phyloP scores from a whole-genome alignment of 2,797 vertebrate species.

The Brachyrhaphis roseni region DNA sequence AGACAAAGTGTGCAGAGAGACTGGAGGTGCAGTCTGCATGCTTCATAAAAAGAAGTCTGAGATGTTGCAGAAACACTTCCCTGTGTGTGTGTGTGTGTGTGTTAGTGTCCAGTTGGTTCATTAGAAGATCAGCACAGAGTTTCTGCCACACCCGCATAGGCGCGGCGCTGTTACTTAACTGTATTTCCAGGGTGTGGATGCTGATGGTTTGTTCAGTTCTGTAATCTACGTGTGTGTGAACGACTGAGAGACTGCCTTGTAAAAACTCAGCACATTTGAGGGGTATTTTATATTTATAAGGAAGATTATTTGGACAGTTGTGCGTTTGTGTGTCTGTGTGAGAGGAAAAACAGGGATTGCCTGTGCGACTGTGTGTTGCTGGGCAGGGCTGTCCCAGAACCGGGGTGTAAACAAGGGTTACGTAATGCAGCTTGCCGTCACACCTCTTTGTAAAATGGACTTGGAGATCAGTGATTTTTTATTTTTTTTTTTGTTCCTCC shows the following conservation, averaged over 20 bases:
- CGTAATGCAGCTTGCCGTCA: conserved; percentile 69
- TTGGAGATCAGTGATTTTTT: conserved; percentile 12
- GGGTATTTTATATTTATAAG: neutral
- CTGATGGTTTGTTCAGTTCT: conserved; percentile 40
- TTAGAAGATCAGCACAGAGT: conserved; percentile 43
- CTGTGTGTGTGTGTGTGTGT: conserved; percentile 2
- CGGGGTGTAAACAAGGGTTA: conserved; percentile 80
- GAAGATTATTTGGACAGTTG: conserved; percentile 30
- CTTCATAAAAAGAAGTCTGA: conserved; percentile 10
- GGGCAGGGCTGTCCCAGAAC: conserved; percentile 74
- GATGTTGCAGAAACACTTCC: neutral
- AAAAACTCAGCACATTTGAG: conserved; percentile 13
- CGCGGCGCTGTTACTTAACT: conserved; percentile 49
- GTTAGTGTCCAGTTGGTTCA: conserved; percentile 28
- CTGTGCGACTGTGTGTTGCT: conserved; percentile 50
- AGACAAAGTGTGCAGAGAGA: conserved; percentile 18
- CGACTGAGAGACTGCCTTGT: conserved; percentile 2
- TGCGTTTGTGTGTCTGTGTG: conserved; percentile 3
- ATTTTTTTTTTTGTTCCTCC: neutral
- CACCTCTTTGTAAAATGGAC: conserved; percentile 62
- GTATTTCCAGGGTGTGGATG: conserved; percentile 63
- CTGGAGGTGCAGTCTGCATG: neutral
- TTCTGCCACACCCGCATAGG: conserved; percentile 64
- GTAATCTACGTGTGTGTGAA: conserved; percentile 32
- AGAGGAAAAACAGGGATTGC: conserved; percentile 6